Conservation (phyloP, 2,888 invertebrate species). For the Aporophyla lueneburgensis region DNA sequence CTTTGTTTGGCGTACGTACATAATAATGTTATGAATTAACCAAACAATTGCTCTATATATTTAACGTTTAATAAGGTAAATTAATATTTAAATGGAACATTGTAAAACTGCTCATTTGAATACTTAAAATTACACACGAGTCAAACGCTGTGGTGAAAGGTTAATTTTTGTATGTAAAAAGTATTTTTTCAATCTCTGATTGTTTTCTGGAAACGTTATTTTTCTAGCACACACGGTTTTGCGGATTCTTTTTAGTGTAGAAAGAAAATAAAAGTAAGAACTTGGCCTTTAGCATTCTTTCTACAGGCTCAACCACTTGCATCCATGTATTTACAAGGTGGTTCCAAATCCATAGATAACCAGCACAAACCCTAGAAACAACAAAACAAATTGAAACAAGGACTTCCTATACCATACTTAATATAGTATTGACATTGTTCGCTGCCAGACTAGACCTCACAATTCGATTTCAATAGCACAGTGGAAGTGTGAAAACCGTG, state of each 20-base stretch:
- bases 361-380: neutral
- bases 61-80: neutral
- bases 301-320: neutral
- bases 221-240: neutral
- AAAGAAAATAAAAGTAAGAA: too few relatives aligned
- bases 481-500: too few relatives aligned
- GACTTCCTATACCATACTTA: too few relatives aligned
- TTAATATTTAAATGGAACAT: slow-evolving; percentile 1
- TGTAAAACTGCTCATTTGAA: neutral
- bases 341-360: neutral
- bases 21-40: neutral
- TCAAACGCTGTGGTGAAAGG: neutral
- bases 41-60: neutral
- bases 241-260: too few relatives aligned
- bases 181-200: neutral
- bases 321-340: neutral
- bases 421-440: too few relatives aligned
- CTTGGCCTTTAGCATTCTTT: too few relatives aligned
- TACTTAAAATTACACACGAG: slow-evolving; percentile 7
- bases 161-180: neutral
- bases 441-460: too few relatives aligned
- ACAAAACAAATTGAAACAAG: too few relatives aligned
- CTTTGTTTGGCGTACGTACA: neutral
- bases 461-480: too few relatives aligned
- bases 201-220: neutral